These are phyloP conservation scores for Syrphus vitripennis DNA, from an alignment of 2,888 invertebrate genomes.

Conservation along the genomic window DNA sequence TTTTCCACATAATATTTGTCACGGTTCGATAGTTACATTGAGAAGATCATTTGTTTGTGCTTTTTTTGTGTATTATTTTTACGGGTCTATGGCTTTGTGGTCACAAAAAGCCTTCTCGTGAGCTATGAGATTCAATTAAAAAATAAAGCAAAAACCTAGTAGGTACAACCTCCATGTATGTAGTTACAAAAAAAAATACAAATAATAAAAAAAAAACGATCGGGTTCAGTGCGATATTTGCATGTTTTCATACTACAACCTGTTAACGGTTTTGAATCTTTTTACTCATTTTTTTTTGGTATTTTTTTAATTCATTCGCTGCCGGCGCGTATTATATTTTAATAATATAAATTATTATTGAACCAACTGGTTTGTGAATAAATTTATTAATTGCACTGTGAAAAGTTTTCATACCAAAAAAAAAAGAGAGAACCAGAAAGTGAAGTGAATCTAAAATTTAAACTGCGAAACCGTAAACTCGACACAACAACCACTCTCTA, in stretches of 20 bases:
- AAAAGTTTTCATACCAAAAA: too few relatives aligned
- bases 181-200: background rate
- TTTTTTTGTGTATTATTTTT: background rate
- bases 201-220: background rate
- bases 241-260: conserved; percentile 27
- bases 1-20: conserved; percentile 45
- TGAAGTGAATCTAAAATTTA: conserved; percentile 22
- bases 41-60: conserved; percentile 46
- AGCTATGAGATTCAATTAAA: conserved; percentile 44
- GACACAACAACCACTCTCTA: conserved; percentile 11
- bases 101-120: conserved; percentile 56
- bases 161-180: background rate
- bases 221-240: conserved; percentile 42
- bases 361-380: conserved; percentile 33
- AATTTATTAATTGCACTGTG: conserved; percentile 33
- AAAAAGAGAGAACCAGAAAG: conserved; percentile 27
- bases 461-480: background rate
- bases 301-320: background rate
- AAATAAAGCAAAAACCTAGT: background rate
- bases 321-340: conserved; percentile 26
- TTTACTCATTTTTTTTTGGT: conserved; percentile 12
- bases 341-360: conserved; percentile 39
- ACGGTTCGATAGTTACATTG: conserved; percentile 63
- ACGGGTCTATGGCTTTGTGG: conserved; percentile 60
- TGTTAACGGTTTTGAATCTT: background rate